These are phyloP conservation scores for mouse (Mus musculus) DNA, from an alignment of 2,113 vertebrate species.

Conservation along the genomic window DNA sequence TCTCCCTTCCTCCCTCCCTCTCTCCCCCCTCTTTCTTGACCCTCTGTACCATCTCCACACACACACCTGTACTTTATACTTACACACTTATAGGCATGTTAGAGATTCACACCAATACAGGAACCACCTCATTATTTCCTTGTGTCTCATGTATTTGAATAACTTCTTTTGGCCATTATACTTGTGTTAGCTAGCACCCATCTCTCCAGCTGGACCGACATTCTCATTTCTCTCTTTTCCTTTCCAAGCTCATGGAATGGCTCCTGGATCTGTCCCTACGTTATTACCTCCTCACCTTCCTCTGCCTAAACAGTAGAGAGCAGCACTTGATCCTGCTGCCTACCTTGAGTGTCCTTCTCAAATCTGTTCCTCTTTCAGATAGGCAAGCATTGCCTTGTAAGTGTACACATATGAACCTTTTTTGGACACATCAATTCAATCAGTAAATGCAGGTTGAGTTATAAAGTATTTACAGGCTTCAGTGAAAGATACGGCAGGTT, in stretches of 20 bases:
- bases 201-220: background rate
- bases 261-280: conserved; percentile 56
- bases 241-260: conserved; percentile 22
- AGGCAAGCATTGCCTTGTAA: background rate
- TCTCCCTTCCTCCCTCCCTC: too few species aligned
- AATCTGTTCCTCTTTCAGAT: background rate
- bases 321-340: conserved; percentile 13
- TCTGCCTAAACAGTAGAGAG: conserved; percentile 33
- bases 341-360: conserved; percentile 34
- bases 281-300: background rate
- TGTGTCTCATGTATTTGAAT: background rate
- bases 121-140: background rate
- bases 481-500: background rate
- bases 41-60: background rate
- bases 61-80: background rate
- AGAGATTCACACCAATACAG: background rate
- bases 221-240: background rate
- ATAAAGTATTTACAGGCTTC: background rate
- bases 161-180: conserved; percentile 18
- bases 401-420: background rate
- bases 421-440: background rate
- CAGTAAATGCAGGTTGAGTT: background rate
- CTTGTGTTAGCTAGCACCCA: background rate
- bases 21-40: too few species aligned
- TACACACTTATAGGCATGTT: background rate